Evolutionary conservation across 1,140 invertebrate genomes (phyloP).

Genomic region (Drosophila yakuba): DNA sequence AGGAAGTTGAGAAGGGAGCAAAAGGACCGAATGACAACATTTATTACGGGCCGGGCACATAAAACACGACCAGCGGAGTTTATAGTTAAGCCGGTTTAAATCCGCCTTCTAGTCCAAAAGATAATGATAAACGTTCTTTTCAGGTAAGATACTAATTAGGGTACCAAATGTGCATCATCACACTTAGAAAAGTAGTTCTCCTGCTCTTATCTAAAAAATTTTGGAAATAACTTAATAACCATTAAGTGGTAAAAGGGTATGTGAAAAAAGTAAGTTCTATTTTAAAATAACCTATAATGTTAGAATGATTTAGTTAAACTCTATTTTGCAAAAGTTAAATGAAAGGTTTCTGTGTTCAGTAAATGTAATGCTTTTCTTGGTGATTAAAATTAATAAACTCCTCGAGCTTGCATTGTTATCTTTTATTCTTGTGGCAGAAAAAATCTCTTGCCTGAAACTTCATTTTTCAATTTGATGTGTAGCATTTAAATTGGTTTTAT

Average conservation of each 20-base stretch:
- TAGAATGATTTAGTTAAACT: too few species aligned
- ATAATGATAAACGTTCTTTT: slow-evolving; percentile 28
- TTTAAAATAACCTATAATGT: too few species aligned
- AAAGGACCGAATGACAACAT: slow-evolving; percentile 34
- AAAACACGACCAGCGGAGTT: slow-evolving; percentile 25
- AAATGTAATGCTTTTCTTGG: not conserved
- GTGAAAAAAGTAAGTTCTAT: too few species aligned
- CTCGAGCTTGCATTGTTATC: slow-evolving; percentile 4
- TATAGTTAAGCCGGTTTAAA: slow-evolving; percentile 9
- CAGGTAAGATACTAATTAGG: slow-evolving; percentile 19
- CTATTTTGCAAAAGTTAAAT: not conserved
- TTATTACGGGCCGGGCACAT: slow-evolving; percentile 49
- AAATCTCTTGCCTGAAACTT: slow-evolving; percentile 31
- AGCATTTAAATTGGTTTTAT: slow-evolving; percentile 32
- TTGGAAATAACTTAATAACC: too few species aligned
- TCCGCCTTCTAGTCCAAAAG: not conserved
- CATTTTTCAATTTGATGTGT: slow-evolving; percentile 29
- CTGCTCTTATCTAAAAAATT: not conserved
- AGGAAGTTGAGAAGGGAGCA: slow-evolving; percentile 19
- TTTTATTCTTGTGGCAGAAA: not conserved
- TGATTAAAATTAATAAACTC: not conserved
- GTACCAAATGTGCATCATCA: not conserved
- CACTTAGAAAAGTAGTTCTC: not conserved
- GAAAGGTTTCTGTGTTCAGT: not conserved
- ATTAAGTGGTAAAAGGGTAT: too few species aligned